Evolutionary conservation across 2,888 invertebrate species (phyloP), one percentile per base, ranked within the genome.

Genomic region (Amblyjoppa proteus): DNA sequence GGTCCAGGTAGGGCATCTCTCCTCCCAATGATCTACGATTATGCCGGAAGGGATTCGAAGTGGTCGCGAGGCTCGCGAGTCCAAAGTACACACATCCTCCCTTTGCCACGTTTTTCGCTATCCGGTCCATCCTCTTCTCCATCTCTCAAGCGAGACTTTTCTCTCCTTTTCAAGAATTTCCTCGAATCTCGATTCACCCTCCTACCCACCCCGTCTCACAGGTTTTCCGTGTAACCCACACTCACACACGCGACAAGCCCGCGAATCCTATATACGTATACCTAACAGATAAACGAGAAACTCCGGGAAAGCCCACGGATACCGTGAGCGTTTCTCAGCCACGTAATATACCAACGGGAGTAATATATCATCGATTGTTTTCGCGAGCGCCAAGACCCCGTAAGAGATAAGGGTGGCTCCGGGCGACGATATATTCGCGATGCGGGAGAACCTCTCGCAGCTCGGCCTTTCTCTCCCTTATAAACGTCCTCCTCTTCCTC

Each of bases 361-460:
- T 86, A 87, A 87, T 87, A 87, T 87, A 87, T 87, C 87, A 87
- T 84, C 87, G 87, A 87, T 87, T 87, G 87, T 87, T 87, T 87
- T 87, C 87, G 87, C 86, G 81, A 86, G 86, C 87, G 86, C 82
- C 87, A 87, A 81, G 86, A 82, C 82, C 86, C 87, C 83, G 87
- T 87, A 83, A 87, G 87, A 87, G 87, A 87, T 87, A 87, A 87
- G 86, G 81, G 79, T 80, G 78, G 74, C 80, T 80, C 79, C 61
- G 83, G 79, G 78, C 75, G 64, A 81, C 74, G 61, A 85, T 81
- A 81, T 82, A 82, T 82, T 68, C 75, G 70, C 53, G 70, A 73
- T 71, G 56, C 68, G 73, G 68, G 34, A 53, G 77, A 25, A 53
- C 7, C 77, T 38, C 77, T 68, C 68, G 53, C 64, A 28, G 38